Evolutionary conservation across 2,113 vertebrate genomes (phyloP).

Genomic region (Naja naja): DNA sequence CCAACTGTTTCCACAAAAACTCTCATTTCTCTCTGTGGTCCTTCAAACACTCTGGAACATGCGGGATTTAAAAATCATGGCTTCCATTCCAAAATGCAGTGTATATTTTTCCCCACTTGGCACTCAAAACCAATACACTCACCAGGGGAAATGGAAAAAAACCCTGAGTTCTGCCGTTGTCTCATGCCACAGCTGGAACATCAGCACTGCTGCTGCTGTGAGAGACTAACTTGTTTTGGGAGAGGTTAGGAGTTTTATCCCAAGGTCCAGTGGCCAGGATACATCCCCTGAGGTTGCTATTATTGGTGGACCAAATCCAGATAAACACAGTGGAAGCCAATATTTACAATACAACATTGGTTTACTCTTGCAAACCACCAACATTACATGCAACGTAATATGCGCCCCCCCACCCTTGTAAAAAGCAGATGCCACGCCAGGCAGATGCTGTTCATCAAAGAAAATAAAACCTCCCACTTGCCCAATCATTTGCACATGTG

Average conservation of each 20-base stretch:
- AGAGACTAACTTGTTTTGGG: background rate
- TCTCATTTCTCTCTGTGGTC: background rate
- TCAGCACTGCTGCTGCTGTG: background rate
- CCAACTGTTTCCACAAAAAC: background rate
- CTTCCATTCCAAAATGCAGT: background rate
- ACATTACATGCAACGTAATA: background rate
- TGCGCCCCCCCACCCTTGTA: background rate
- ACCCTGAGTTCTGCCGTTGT: background rate
- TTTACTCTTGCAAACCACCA: background rate
- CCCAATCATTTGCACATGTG: background rate
- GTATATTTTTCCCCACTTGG: background rate
- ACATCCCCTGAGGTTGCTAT: background rate
- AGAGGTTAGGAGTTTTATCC: background rate
- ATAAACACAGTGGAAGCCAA: background rate
- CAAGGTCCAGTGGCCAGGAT: background rate
- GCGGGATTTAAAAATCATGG: background rate
- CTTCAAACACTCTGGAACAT: background rate
- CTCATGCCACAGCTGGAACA: background rate
- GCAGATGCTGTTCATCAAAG: background rate
- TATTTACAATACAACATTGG: background rate
- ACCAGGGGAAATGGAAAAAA: background rate
- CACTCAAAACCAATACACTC: background rate
- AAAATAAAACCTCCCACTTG: background rate
- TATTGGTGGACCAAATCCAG: background rate
- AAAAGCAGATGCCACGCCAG: background rate